These are phyloP conservation scores for Lipophrys pholis DNA, from an alignment of 2,113 vertebrate genomes.

Conservation along the genomic window DNA sequence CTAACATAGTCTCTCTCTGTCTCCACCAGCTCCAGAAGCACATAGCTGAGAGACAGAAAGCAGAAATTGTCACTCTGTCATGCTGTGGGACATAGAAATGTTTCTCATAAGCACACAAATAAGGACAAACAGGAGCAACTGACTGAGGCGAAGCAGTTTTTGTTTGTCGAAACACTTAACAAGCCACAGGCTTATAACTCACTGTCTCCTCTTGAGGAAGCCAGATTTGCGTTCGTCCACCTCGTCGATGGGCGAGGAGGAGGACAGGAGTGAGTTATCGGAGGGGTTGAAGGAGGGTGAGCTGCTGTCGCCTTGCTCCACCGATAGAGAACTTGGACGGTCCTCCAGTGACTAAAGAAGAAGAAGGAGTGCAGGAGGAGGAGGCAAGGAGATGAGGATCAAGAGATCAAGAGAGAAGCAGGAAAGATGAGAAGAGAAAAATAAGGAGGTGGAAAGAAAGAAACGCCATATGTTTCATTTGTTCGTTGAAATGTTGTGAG, in stretches of 20 bases:
- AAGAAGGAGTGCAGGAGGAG: not conserved
- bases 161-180: constrained; percentile 32
- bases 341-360: constrained; percentile 70
- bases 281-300: constrained; percentile 98
- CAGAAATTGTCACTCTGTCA: constrained; percentile 30
- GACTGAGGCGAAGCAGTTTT: constrained; percentile 21
- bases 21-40: constrained; percentile 96
- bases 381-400: not conserved
- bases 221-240: constrained; percentile 96
- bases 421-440: not conserved
- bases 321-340: constrained; percentile 95
- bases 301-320: constrained; percentile 97
- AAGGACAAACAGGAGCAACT: constrained; percentile 20
- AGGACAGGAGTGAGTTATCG: constrained; percentile 96
- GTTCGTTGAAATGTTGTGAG: constrained; percentile 6
- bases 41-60: constrained; percentile 86
- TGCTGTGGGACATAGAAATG: constrained; percentile 19
- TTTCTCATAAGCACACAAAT: constrained; percentile 40
- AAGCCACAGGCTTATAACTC: constrained; percentile 71
- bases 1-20: constrained; percentile 97
- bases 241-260: constrained; percentile 97
- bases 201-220: constrained; percentile 97
- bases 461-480: not conserved
- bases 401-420: not conserved
- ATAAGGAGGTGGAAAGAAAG: not conserved